Evolutionary conservation across 2,797 vertebrate species (phyloP).

Genomic region (Melanotaenia nigrans): DNA sequence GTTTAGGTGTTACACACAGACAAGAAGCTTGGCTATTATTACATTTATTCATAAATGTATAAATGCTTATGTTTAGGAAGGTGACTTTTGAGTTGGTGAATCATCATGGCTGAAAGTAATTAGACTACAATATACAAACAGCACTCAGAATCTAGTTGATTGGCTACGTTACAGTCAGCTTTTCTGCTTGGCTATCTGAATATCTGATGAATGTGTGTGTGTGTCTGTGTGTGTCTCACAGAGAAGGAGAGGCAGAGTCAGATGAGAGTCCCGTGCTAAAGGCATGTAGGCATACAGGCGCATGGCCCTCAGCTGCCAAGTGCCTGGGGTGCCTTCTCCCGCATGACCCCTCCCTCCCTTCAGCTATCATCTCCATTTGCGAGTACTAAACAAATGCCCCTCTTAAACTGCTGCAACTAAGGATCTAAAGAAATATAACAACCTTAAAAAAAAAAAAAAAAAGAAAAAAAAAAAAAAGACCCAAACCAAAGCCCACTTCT

Average conservation of each 20-base stretch:
- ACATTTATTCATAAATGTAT: slow-evolving; percentile 4
- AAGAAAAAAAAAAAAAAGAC: neutral
- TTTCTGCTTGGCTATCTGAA: slow-evolving; percentile 16
- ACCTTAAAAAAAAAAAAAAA: too few species aligned
- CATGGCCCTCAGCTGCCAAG: slow-evolving; percentile 80
- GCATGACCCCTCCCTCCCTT: slow-evolving; percentile 55
- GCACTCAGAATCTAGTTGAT: slow-evolving; percentile 29
- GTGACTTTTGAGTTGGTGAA: slow-evolving; percentile 5
- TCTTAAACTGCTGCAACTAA: slow-evolving; percentile 28
- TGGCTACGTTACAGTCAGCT: slow-evolving; percentile 21
- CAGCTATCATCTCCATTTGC: slow-evolving; percentile 61
- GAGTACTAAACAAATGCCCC: slow-evolving; percentile 40
- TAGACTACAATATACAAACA: neutral
- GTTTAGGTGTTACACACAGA: slow-evolving; percentile 16
- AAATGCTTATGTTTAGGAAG: neutral
- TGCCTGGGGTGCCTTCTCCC: slow-evolving; percentile 78
- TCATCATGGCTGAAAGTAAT: slow-evolving; percentile 5
- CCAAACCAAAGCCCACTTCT: slow-evolving; percentile 12
- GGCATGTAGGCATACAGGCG: slow-evolving; percentile 78
- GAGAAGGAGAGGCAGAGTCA: slow-evolving; percentile 63
- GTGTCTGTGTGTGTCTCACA: slow-evolving; percentile 29
- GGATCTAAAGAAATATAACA: slow-evolving; percentile 14
- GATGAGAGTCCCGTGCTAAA: slow-evolving; percentile 84
- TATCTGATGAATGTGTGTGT: slow-evolving; percentile 8
- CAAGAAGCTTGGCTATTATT: neutral